Evolutionary conservation across 2,797 vertebrate genomes (phyloP).

Genomic region (Pagetopsis macropterus): DNA sequence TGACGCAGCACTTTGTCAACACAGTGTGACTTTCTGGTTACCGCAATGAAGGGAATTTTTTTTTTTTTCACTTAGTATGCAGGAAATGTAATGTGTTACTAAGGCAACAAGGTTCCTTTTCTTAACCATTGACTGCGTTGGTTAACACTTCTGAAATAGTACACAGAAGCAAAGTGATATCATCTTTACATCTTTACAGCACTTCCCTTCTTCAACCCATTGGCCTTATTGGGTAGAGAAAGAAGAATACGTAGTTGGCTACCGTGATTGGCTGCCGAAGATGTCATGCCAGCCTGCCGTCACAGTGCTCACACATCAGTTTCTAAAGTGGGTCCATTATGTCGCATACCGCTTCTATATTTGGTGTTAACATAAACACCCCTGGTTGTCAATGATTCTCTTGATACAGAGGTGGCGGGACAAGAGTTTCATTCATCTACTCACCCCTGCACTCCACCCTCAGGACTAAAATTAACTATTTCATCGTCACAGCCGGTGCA

Average conservation of each 20-base stretch:
- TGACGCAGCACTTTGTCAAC: constrained; percentile 29
- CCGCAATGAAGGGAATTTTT: background rate
- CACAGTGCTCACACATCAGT: constrained; percentile 57
- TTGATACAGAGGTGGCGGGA: constrained; percentile 55
- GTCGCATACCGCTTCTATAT: constrained; percentile 64
- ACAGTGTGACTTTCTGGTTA: constrained; percentile 23
- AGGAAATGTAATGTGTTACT: constrained; percentile 26
- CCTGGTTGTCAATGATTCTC: constrained; percentile 59
- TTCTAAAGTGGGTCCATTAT: constrained; percentile 72
- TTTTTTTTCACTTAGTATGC: background rate
- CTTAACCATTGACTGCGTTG: constrained; percentile 30
- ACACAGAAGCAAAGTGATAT: constrained; percentile 44
- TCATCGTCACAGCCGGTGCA: constrained; percentile 41
- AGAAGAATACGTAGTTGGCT: background rate
- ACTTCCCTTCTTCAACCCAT: constrained; percentile 21
- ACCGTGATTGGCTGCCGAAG: constrained; percentile 68
- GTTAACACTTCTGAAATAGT: constrained; percentile 44
- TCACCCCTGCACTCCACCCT: constrained; percentile 16
- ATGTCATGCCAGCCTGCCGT: constrained; percentile 76
- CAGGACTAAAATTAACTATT: constrained; percentile 53
- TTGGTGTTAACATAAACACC: constrained; percentile 73
- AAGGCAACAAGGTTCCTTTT: constrained; percentile 31
- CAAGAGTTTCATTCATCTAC: constrained; percentile 75
- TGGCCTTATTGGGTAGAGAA: constrained; percentile 37
- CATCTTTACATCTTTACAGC: constrained; percentile 53